phyloP scores from a whole-genome alignment of 2,797 vertebrate genomes.

The Ibycter americanus region DNA sequence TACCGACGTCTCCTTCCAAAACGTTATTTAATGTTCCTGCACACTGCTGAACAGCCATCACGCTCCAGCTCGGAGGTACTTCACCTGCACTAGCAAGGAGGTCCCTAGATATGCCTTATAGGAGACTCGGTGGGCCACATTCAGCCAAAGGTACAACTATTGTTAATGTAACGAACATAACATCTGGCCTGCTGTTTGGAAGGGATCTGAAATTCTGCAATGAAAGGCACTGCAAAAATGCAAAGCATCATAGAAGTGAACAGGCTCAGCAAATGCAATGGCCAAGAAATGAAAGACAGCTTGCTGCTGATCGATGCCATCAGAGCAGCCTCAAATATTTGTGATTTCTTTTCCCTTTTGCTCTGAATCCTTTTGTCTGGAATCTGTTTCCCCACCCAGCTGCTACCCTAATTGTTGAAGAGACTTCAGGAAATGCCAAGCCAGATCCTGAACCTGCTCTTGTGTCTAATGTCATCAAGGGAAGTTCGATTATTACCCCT shows the following conservation, averaged over 20 bases:
- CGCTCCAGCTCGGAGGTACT: background rate
- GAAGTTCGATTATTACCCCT: background rate
- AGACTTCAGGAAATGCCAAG: background rate
- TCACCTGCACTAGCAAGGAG: background rate
- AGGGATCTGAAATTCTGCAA: background rate
- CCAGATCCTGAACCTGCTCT: background rate
- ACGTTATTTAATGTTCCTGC: background rate
- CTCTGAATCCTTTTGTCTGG: background rate
- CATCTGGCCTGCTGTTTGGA: rapidly evolving
- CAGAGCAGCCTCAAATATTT: background rate
- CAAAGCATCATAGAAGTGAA: background rate
- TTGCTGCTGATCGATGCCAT: background rate
- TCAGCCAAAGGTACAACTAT: background rate
- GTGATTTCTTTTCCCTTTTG: background rate
- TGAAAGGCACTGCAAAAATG: background rate
- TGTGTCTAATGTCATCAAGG: background rate
- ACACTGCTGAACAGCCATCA: background rate
- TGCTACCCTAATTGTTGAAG: background rate
- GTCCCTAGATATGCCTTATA: rapidly evolving
- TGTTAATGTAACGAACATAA: too few relatives aligned
- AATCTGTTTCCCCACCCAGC: background rate
- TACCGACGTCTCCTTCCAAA: background rate
- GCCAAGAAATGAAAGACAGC: background rate
- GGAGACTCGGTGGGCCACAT: background rate
- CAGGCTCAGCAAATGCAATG: background rate